These are phyloP conservation scores for Pocillopora meandrina DNA, from an alignment of 92 coral and sea anemone species.

Conservation along the genomic window DNA sequence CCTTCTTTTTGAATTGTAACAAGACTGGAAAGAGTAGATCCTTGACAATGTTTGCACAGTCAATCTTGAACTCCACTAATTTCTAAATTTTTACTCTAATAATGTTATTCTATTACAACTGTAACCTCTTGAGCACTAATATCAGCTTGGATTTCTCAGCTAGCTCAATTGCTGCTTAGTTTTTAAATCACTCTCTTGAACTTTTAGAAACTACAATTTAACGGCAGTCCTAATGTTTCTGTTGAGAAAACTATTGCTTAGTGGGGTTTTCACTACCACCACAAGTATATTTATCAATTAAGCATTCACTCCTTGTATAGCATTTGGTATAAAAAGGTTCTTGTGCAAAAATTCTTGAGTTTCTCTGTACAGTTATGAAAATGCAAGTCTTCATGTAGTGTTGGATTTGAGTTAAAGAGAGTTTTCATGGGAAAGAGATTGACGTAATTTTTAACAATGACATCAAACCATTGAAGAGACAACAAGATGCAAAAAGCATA, in stretches of 20 bases:
- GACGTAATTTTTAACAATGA: too few relatives aligned
- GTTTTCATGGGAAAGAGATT: not conserved
- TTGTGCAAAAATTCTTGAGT: constrained; percentile 14
- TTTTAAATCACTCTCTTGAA: too few relatives aligned
- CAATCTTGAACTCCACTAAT: not conserved
- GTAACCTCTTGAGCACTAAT: too few relatives aligned
- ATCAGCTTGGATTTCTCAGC: too few relatives aligned
- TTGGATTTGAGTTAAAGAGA: not conserved
- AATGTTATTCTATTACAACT: too few relatives aligned
- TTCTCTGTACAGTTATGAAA: constrained; percentile 23
- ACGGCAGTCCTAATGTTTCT: too few relatives aligned
- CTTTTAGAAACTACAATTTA: too few relatives aligned
- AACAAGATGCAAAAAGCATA: too few relatives aligned
- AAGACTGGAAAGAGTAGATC: not conserved
- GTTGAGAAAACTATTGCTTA: too few relatives aligned
- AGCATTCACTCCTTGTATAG: not conserved
- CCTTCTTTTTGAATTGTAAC: not conserved
- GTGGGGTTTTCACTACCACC: not conserved
- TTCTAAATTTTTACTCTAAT: not conserved
- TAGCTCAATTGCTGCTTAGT: too few relatives aligned
- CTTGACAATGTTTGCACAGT: not conserved
- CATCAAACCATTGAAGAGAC: too few relatives aligned
- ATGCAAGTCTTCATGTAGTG: not conserved
- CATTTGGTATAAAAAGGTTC: constrained; percentile 10
- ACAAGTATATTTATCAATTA: not conserved